These are phyloP conservation scores for Acrossocheilus wenchowensis DNA, from an alignment of 2,797 vertebrate genomes.

Conservation along the genomic window DNA sequence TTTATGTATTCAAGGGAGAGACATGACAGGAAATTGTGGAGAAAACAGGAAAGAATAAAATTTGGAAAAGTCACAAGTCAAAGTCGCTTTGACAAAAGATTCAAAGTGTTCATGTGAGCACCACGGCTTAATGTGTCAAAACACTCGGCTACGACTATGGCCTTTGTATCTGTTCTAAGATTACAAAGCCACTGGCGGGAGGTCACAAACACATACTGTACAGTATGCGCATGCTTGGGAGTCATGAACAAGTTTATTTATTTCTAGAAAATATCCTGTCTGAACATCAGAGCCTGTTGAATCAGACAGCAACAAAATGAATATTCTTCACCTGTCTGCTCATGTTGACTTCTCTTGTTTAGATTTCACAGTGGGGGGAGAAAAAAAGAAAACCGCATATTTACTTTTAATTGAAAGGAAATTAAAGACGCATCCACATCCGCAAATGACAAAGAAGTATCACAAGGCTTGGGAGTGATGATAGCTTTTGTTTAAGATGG, in stretches of 20 bases:
- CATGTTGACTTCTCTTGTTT: constrained; percentile 85
- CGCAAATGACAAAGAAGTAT: constrained; percentile 84
- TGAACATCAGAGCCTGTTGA: constrained; percentile 78
- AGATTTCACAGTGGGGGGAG: constrained; percentile 83
- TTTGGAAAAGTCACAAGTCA: background rate
- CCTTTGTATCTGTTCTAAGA: background rate
- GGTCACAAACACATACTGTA: background rate
- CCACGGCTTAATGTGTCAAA: background rate
- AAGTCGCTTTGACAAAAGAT: background rate
- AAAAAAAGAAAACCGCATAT: constrained; percentile 83
- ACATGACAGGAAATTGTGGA: background rate
- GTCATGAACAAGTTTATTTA: constrained; percentile 5
- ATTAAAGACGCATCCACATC: constrained; percentile 87
- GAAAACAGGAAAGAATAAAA: background rate
- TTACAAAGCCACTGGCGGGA: background rate
- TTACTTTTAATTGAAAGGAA: constrained; percentile 91
- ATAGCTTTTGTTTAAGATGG: constrained; percentile 88
- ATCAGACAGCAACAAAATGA: constrained; percentile 83
- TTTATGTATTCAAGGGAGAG: background rate
- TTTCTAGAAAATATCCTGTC: constrained; percentile 34
- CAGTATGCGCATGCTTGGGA: background rate
- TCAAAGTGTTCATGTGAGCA: background rate
- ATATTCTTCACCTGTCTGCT: constrained; percentile 87
- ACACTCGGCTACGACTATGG: background rate
- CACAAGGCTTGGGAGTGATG: constrained; percentile 79